These are phyloP conservation scores for Schizopygopsis pylzovi DNA, from an alignment of 2,797 vertebrate genomes.

Conservation along the genomic window DNA sequence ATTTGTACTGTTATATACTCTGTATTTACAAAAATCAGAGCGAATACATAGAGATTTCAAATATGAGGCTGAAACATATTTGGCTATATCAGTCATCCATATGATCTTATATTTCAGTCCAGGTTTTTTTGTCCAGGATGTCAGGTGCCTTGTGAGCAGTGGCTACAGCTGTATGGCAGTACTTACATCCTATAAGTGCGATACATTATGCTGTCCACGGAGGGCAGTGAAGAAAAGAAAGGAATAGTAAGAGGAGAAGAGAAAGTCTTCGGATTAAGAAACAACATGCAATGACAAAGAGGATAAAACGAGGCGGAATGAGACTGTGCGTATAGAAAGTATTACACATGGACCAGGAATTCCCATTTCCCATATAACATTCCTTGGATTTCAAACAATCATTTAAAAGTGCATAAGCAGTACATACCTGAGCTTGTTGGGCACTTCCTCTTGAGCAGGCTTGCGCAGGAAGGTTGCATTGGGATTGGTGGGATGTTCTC, in stretches of 20 bases:
- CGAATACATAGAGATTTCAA: not conserved
- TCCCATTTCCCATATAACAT: not conserved
- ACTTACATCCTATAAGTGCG: constrained; percentile 99
- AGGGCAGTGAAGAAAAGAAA: constrained; percentile 91
- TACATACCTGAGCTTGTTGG: constrained; percentile 95
- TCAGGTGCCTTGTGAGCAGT: constrained; percentile 53
- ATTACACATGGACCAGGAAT: not conserved
- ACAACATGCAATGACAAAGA: constrained; percentile 59
- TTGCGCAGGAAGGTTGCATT: constrained; percentile 86
- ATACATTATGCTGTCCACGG: constrained; percentile 99
- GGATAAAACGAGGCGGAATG: constrained; percentile 41
- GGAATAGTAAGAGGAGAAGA: constrained; percentile 84
- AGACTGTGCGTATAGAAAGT: constrained; percentile 41
- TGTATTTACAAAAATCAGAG: not conserved
- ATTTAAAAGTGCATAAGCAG: not conserved
- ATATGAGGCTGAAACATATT: not conserved
- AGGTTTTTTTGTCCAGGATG: constrained; percentile 21
- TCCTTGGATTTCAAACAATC: not conserved
- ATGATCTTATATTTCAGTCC: not conserved
- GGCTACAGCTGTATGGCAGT: constrained; percentile 68
- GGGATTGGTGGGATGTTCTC: constrained; percentile 78
- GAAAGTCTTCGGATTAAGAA: constrained; percentile 72
- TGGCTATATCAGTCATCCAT: not conserved
- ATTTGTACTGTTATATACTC: not conserved
- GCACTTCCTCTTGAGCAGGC: constrained; percentile 88